Evolutionary conservation across 2,797 vertebrate species (phyloP).

Genomic region (Premnoplex brunnescens): DNA sequence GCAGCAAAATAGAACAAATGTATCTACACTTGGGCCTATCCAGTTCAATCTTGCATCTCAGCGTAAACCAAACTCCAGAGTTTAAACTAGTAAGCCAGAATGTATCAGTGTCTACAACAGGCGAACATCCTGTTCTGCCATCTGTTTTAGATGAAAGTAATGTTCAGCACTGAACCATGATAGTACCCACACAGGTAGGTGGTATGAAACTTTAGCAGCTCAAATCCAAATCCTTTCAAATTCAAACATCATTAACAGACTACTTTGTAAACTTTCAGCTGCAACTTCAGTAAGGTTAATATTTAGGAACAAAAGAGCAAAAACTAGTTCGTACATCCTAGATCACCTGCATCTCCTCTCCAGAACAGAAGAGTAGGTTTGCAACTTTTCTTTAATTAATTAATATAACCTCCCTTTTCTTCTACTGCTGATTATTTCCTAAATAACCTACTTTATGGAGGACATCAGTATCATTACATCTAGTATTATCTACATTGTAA

Average conservation of each 20-base stretch:
- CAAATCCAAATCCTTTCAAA: neutral
- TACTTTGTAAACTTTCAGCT: neutral
- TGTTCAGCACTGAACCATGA: neutral
- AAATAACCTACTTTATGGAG: neutral
- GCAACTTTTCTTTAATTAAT: neutral
- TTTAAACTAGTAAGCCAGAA: neutral
- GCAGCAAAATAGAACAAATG: neutral
- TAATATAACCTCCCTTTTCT: neutral
- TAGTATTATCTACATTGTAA: neutral
- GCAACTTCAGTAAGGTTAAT: neutral
- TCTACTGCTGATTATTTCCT: neutral
- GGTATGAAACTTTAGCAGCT: rapidly evolving
- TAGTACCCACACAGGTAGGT: neutral
- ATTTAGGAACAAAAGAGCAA: neutral
- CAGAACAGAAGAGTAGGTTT: neutral
- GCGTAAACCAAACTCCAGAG: neutral
- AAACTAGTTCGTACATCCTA: neutral
- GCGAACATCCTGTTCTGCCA: neutral
- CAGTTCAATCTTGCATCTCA: neutral
- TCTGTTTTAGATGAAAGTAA: neutral
- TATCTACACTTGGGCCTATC: neutral
- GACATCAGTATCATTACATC: neutral
- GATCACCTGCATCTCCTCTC: neutral
- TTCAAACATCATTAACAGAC: neutral
- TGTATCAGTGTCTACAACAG: neutral